Base-by-base conservation (phyloP, 2,888 invertebrate genomes). In the Drosophila recens region DNA sequence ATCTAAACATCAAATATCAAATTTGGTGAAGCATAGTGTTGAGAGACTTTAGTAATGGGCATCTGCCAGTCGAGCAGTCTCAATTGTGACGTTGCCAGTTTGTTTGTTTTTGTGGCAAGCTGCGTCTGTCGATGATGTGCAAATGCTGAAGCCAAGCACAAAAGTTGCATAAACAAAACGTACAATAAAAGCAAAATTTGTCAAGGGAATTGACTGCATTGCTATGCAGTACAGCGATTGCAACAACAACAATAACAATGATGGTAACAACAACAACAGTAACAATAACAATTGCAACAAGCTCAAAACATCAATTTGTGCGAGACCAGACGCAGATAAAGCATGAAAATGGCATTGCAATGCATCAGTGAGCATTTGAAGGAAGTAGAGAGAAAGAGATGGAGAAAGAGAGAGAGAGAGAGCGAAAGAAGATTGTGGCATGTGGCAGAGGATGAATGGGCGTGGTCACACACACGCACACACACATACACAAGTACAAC, bases 131-230 rank as follows among this genome's bases (percentile, higher is more conserved):
- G 78, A 74, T 71, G 75, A 78, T 81, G 79, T 81, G 67, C 76
- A 70, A 79, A 84, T 81, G 70, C 62, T 69, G 53, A 30, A 64
- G 52, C 64, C 62, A 64, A 57, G 40, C 46, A 48, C 49, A 49
- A 73, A 52, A 49, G 68, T 53, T 43, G 48, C 52, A 67, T 51
- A 49, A 70, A 57, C 67, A 77, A 65, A 67, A 59, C 63, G 62
- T 58, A 63, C 65, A 87, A 82, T 87, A 80, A 83, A 83, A 73
- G 81, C 54, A 61, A 72, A 80, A 82, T 87, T 78, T 82, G 72
- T 83, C 87, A 80, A 56, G 84, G 72, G 83, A 83, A 84, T 83
- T 71, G 84, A 83, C 67, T 80, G 87, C 84, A 80, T 73, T 83
- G 72, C 72, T 62, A 72, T 77, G 68, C 68, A 40, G 15, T 42